These are phyloP conservation scores for Drosophila littoralis DNA, from an alignment of 1,140 invertebrate species.

Conservation along the genomic window DNA sequence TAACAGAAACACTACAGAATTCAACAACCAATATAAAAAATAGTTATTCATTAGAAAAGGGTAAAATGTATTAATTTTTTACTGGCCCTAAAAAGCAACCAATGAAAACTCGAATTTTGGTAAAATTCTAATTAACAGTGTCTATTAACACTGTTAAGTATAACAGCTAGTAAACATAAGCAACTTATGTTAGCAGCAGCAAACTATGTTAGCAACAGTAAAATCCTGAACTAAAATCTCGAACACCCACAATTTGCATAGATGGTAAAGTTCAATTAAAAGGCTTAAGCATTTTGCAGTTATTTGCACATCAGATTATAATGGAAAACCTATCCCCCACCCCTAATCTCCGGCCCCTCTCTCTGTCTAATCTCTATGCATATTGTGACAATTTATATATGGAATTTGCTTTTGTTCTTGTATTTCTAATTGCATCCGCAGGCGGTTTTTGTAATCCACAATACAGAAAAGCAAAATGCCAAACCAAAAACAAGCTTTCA, in stretches of 20 bases:
- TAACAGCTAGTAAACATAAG: not conserved
- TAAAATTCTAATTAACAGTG: too few species aligned
- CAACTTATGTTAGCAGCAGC: not conserved
- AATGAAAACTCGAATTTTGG: too few species aligned
- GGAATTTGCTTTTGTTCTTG: conserved; percentile 25
- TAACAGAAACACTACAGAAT: too few species aligned
- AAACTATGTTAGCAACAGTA: too few species aligned
- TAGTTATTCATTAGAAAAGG: too few species aligned
- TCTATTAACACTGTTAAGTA: not conserved
- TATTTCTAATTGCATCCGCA: conserved; percentile 73
- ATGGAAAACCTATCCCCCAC: not conserved
- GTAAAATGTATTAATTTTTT: too few species aligned
- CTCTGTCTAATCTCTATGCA: conserved; percentile 2
- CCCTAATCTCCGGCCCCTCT: too few species aligned
- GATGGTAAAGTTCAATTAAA: not conserved
- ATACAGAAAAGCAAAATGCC: conserved; percentile 59
- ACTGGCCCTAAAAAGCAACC: too few species aligned
- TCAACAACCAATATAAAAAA: too few species aligned
- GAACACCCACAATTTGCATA: not conserved
- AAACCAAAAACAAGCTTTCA: conserved; percentile 66
- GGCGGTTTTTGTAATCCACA: conserved; percentile 58
- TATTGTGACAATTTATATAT: conserved; percentile 6
- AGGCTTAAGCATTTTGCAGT: not conserved
- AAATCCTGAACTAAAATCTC: not conserved
- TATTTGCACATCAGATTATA: not conserved